Evolutionary conservation across 1,140 invertebrate genomes (phyloP).

Genomic region (Drosophila athabasca): DNA sequence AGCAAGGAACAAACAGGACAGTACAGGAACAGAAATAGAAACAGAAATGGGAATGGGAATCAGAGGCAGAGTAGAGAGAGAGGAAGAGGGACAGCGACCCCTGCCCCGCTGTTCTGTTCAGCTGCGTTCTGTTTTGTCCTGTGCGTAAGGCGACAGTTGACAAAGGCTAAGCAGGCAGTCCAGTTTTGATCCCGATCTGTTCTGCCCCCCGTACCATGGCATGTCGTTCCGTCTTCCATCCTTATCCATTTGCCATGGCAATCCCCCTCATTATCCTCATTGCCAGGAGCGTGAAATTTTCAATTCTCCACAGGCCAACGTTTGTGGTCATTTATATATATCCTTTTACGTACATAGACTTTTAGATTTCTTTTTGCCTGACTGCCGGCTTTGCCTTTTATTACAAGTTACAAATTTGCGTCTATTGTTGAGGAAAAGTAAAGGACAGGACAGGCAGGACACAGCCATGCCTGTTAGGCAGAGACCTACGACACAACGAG

Average conservation of each 20-base stretch:
- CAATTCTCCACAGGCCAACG: conserved; percentile 72
- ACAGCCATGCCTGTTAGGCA: not conserved
- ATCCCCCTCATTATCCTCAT: conserved; percentile 65
- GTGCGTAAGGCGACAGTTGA: conserved; percentile 76
- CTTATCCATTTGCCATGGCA: conserved; percentile 53
- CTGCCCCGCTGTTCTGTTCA: conserved; percentile 44
- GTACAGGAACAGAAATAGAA: not conserved
- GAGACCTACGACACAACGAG: no score
- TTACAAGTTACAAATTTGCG: conserved; percentile 79
- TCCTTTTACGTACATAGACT: conserved; percentile 18
- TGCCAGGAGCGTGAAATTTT: conserved; percentile 74
- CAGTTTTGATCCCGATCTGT: conserved; percentile 37
- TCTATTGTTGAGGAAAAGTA: conserved; percentile 61
- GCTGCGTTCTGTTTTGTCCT: conserved; percentile 32
- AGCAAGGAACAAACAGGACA: conserved; percentile 48
- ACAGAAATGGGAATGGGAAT: conserved; percentile 2
- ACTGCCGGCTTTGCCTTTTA: conserved; percentile 56
- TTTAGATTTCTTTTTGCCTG: conserved; percentile 21
- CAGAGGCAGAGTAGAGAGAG: not conserved
- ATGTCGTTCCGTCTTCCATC: not conserved
- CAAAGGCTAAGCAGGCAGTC: conserved; percentile 74
- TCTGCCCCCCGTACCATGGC: not conserved
- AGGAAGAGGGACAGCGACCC: not conserved
- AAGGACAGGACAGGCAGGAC: not conserved
- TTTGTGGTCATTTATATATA: conserved; percentile 71